phyloP scores from a whole-genome alignment of 2,797 vertebrate genomes.

The Gadopsis marmoratus region DNA sequence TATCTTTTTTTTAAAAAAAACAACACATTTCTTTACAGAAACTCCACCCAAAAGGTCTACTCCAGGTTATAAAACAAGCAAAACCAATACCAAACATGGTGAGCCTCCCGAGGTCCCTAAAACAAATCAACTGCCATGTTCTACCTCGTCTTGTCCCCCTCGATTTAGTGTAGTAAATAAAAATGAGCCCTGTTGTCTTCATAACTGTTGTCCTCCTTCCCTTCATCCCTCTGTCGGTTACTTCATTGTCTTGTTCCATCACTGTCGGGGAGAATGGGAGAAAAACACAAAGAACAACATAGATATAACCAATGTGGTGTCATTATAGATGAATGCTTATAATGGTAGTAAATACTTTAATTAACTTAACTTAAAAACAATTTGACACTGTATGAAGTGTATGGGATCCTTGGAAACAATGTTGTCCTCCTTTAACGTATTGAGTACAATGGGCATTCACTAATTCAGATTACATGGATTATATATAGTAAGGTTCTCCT shows the following conservation, averaged over 20 bases:
- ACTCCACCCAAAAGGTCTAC: conserved; percentile 38
- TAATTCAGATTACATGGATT: not conserved
- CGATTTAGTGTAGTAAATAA: conserved; percentile 44
- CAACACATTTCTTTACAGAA: not conserved
- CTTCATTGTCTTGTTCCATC: conserved; percentile 60
- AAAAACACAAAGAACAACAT: conserved; percentile 30
- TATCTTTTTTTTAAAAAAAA: not conserved
- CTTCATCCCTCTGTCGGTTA: conserved; percentile 61
- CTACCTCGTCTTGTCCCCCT: conserved; percentile 39
- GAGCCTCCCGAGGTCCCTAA: conserved; percentile 34
- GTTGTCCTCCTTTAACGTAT: not conserved
- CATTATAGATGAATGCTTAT: not conserved
- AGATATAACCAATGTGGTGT: not conserved
- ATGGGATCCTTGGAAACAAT: not conserved
- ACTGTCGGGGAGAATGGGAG: conserved; percentile 67
- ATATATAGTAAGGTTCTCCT: not conserved
- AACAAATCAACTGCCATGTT: conserved; percentile 38
- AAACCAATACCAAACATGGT: conserved; percentile 14
- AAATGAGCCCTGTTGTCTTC: conserved; percentile 62
- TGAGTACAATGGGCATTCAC: not conserved
- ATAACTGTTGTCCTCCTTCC: conserved; percentile 56
- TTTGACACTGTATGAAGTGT: not conserved
- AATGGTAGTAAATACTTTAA: not conserved
- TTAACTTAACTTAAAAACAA: not conserved
- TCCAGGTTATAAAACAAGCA: conserved; percentile 61